These are phyloP conservation scores for Tenebrosternarchus preto DNA, from an alignment of 2,113 vertebrate genomes.

Conservation along the genomic window DNA sequence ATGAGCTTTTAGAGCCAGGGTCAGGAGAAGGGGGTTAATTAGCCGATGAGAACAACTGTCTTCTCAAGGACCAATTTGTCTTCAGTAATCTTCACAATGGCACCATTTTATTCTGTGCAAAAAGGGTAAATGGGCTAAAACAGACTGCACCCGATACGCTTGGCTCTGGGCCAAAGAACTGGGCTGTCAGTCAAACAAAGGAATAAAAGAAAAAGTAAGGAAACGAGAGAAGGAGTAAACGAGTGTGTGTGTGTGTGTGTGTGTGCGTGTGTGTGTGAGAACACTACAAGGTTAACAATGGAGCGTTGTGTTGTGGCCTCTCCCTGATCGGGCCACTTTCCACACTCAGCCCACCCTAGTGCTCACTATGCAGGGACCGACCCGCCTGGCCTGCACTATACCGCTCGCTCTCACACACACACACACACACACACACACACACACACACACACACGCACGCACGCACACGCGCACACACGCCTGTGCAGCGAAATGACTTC, in stretches of 20 bases:
- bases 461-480: too few relatives aligned
- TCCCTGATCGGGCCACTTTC: conserved; percentile 67
- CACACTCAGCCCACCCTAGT: conserved; percentile 62
- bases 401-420: conserved; percentile 20
- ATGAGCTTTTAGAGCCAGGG: too few relatives aligned
- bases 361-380: conserved; percentile 63
- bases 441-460: not conserved
- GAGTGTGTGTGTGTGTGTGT: conserved; percentile 21
- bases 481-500: conserved; percentile 39
- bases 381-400: conserved; percentile 55
- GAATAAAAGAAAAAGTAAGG: conserved; percentile 3
- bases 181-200: not conserved
- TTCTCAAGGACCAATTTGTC: not conserved
- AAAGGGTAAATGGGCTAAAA: conserved; percentile 2
- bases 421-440: conserved; percentile 12
- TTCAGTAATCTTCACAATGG: not conserved
- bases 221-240: conserved; percentile 8
- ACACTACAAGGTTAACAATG: conserved; percentile 54
- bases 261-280: conserved; percentile 10
- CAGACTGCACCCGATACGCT: not conserved
- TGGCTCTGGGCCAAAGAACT: not conserved
- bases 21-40: too few relatives aligned
- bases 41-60: not conserved
- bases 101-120: not conserved
- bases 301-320: conserved; percentile 56